phyloP scores from a whole-genome alignment of 2,888 invertebrate species.

The Volucella zonaria region DNA sequence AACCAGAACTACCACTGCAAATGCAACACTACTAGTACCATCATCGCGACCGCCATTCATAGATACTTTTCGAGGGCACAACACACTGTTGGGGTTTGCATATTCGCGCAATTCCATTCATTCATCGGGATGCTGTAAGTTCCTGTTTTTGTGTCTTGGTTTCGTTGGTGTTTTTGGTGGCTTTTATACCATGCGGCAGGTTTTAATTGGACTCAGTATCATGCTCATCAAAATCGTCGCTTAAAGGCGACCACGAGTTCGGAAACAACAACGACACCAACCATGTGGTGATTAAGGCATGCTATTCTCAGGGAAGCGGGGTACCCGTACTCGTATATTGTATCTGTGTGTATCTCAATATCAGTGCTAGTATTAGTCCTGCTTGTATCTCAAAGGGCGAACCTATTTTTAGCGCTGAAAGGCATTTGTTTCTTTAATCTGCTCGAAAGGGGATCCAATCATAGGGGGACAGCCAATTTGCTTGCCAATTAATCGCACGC shows the following conservation, averaged over 20 bases:
- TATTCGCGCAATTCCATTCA: slow-evolving; percentile 63
- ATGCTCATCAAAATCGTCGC: slow-evolving; percentile 40
- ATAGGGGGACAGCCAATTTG: slow-evolving; percentile 59
- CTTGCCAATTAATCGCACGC: slow-evolving; percentile 69
- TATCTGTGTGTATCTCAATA: slow-evolving; percentile 6
- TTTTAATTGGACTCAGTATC: slow-evolving; percentile 70
- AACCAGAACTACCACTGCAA: slow-evolving; percentile 54
- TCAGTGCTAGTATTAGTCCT: too few relatives aligned
- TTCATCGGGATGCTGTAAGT: slow-evolving; percentile 46
- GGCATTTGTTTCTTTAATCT: slow-evolving; percentile 52
- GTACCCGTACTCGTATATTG: not conserved
- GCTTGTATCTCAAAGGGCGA: slow-evolving; percentile 54
- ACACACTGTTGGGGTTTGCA: slow-evolving; percentile 34
- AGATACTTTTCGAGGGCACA: slow-evolving; percentile 62
- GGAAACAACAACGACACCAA: too few relatives aligned
- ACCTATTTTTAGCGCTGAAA: slow-evolving; percentile 66
- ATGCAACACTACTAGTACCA: slow-evolving; percentile 55
- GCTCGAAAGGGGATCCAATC: slow-evolving; percentile 17
- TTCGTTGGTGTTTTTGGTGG: slow-evolving; percentile 15
- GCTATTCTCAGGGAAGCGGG: slow-evolving; percentile 38
- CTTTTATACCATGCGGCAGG: slow-evolving; percentile 30
- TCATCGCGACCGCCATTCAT: slow-evolving; percentile 63
- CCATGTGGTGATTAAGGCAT: slow-evolving; percentile 61
- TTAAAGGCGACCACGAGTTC: slow-evolving; percentile 40
- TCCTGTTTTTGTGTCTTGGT: slow-evolving; percentile 10